Percentiles rank a stretch among this genome's conserved stretches.
These are phyloP conservation scores for Hapalemur alaotrensis DNA, from an alignment of 2,797 vertebrate species.

Conservation along the genomic window DNA sequence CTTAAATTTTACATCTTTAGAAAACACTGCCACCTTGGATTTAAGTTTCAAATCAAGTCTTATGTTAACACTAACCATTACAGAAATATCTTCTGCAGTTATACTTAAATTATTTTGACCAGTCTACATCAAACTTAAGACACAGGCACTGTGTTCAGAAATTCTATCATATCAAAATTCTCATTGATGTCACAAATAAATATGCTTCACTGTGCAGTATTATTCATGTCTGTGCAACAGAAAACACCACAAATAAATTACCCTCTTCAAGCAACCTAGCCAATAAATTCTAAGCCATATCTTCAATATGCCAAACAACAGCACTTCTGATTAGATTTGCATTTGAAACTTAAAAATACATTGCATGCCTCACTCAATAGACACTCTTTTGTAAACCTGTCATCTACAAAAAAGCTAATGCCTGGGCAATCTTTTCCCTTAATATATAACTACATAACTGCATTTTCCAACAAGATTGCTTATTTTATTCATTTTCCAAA, in stretches of 20 bases:
- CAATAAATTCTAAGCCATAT: neutral
- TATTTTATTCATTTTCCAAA: neutral
- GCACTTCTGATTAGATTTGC: neutral
- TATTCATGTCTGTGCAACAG: neutral
- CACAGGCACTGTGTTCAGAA: neutral
- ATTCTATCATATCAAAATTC: neutral
- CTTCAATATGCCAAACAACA: neutral
- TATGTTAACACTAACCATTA: neutral
- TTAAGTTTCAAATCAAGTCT: neutral
- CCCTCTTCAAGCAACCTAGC: neutral
- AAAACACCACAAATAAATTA: neutral
- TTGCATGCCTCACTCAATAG: neutral
- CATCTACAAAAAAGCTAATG: neutral
- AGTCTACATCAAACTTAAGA: neutral
- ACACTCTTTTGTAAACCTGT: neutral
- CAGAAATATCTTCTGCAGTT: neutral
- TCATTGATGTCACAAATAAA: constrained; percentile 12
- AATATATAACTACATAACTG: neutral
- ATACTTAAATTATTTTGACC: neutral
- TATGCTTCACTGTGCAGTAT: neutral
- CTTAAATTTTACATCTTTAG: neutral
- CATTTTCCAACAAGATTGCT: neutral
- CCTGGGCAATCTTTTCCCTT: neutral
- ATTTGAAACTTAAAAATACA: neutral
- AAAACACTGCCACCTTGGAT: neutral